Evolutionary conservation across 23 tunicate genomes (phyloP).

Genomic region (Botrylloides violaceus): DNA sequence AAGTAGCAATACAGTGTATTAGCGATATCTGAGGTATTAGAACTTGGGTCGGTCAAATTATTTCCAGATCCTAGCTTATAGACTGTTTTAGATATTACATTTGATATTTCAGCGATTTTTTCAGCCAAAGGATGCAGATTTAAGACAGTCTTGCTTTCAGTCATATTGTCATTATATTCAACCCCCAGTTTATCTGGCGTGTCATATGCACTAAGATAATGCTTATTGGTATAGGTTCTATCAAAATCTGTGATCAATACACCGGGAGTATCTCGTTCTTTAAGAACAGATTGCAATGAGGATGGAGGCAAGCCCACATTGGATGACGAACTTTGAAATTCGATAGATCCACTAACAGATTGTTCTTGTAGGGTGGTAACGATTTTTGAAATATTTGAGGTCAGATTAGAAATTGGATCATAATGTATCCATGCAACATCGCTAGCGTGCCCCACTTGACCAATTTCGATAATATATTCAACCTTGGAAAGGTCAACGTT

Average conservation of each 20-base stretch:
- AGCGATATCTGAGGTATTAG: constrained; percentile 13
- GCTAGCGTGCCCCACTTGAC: constrained; percentile 43
- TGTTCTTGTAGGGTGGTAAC: neutral
- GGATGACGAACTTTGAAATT: constrained; percentile 12
- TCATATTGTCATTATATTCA: constrained; percentile 18
- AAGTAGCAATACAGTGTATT: constrained; percentile 53
- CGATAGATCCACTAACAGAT: neutral
- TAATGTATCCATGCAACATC: constrained; percentile 33
- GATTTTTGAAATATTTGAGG: neutral
- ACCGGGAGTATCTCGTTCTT: constrained; percentile 33
- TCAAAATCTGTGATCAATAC: constrained; percentile 68
- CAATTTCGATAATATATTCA: constrained; percentile 33
- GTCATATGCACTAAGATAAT: constrained; percentile 71
- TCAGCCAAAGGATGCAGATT: constrained; percentile 36
- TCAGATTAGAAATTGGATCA: constrained; percentile 34
- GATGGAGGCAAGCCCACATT: constrained; percentile 55
- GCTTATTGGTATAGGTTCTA: constrained; percentile 35
- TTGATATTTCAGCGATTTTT: constrained; percentile 29
- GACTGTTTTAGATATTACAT: constrained; percentile 20
- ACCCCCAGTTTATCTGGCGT: constrained; percentile 45
- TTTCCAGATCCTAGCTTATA: constrained; percentile 23
- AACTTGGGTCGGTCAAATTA: neutral
- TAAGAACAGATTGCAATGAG: constrained; percentile 54
- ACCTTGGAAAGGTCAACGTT: constrained; percentile 20
- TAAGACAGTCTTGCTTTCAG: constrained; percentile 34